Percentiles rank a stretch among this genome's conserved stretches.
These are phyloP conservation scores for Brachionus plicatilis DNA, from an alignment of 1,140 invertebrate species.

Conservation along the genomic window DNA sequence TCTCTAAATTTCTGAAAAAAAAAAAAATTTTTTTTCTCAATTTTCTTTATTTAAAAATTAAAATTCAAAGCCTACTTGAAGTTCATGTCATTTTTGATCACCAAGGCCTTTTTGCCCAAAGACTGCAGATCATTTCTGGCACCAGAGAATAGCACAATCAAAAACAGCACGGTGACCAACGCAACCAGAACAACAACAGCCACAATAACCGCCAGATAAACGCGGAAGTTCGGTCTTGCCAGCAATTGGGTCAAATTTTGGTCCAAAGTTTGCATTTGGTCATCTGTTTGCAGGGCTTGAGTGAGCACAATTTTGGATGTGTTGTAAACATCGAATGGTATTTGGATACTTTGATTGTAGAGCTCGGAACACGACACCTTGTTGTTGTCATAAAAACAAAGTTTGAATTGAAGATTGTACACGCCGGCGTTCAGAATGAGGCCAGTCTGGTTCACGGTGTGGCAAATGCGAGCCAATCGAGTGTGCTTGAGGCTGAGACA, in stretches of 20 bases:
- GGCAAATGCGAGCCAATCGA: background rate
- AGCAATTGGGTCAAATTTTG: background rate
- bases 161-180: background rate
- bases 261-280: background rate
- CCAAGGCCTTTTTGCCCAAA: background rate
- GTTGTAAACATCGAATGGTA: background rate
- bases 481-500: background rate
- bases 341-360: constrained; percentile 7
- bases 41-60: background rate
- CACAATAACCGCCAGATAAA: background rate
- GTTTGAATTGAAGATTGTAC: background rate
- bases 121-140: background rate
- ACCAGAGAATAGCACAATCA: background rate
- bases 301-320: background rate
- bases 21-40: background rate
- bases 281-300: background rate
- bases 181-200: background rate
- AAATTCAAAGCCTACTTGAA: background rate
- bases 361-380: constrained; percentile 9
- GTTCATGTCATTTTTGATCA: background rate
- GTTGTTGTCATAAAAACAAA: constrained; percentile 5
- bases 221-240: background rate
- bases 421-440: background rate
- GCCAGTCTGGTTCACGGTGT: background rate
- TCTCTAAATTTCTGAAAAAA: background rate